A percentile compares a stretch with the other conserved stretches of the same genome.
Conservation (phyloP, 2,113 vertebrate species). For the Todiramphus chloris region DNA sequence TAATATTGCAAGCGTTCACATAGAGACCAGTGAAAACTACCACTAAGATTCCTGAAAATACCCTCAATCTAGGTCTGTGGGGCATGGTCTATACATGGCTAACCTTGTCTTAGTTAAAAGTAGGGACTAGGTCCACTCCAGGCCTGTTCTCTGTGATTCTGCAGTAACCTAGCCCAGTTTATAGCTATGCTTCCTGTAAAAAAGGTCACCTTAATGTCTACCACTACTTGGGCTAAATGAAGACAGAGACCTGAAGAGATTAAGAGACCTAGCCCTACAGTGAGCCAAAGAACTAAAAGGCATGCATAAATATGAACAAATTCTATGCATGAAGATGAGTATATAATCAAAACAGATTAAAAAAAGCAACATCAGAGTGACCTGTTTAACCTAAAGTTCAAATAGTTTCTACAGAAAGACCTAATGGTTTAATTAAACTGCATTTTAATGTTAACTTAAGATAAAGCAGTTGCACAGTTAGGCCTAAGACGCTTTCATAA, state of each 20-base stretch:
- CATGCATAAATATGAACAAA: background rate
- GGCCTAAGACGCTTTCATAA: background rate
- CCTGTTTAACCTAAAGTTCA: background rate
- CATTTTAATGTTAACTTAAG: background rate
- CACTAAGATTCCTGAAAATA: background rate
- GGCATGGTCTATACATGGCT: background rate
- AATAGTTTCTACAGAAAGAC: background rate
- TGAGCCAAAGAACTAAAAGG: background rate
- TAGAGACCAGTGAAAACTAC: background rate
- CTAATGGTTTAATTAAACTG: background rate
- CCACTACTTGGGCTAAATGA: background rate
- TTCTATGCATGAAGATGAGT: background rate
- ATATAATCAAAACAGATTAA: background rate
- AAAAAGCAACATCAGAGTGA: background rate
- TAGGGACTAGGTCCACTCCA: background rate
- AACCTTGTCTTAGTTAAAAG: background rate
- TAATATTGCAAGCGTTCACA: background rate
- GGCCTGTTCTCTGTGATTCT: background rate
- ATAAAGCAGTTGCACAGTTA: background rate
- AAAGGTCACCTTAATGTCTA: background rate
- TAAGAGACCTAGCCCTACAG: background rate
- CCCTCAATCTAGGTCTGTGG: background rate
- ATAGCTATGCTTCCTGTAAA: background rate
- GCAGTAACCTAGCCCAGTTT: background rate
- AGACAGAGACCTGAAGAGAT: background rate